phyloP scores from a whole-genome alignment of 2,797 vertebrate genomes.

The Dryobates pubescens region DNA sequence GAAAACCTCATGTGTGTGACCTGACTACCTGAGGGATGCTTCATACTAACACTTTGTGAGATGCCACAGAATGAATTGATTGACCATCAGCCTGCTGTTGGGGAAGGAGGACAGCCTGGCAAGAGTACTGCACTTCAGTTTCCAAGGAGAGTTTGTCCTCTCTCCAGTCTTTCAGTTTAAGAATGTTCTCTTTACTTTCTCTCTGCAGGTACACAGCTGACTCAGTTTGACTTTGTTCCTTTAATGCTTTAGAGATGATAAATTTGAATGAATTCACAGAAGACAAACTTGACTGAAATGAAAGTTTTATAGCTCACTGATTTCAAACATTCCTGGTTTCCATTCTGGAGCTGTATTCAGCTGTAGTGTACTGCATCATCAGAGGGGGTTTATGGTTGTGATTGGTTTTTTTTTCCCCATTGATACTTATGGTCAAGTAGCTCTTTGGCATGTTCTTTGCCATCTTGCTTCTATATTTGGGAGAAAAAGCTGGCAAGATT shows the following conservation, averaged over 20 bases:
- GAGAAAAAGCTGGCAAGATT: not conserved
- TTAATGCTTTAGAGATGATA: not conserved
- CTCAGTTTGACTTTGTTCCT: not conserved
- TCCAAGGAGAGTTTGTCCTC: not conserved
- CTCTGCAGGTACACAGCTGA: not conserved
- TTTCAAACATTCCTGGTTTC: not conserved
- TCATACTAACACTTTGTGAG: not conserved
- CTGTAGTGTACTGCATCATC: not conserved
- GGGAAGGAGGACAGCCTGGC: not conserved
- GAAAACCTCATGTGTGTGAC: not conserved
- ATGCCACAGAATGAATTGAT: not conserved
- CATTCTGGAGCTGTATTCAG: not conserved
- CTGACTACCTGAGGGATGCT: accelerated
- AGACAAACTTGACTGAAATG: not conserved
- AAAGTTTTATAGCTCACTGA: not conserved
- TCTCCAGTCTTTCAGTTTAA: not conserved
- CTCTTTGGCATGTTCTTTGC: not conserved
- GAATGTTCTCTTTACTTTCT: not conserved
- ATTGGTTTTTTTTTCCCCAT: not conserved
- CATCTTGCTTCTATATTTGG: not conserved
- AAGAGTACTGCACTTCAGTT: not conserved
- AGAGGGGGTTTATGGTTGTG: not conserved
- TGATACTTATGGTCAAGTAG: not conserved
- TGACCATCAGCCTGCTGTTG: not conserved
- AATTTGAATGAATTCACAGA: not conserved